Evolutionary conservation across 2,888 invertebrate genomes (phyloP).

Genomic region (Catonia carolina): DNA sequence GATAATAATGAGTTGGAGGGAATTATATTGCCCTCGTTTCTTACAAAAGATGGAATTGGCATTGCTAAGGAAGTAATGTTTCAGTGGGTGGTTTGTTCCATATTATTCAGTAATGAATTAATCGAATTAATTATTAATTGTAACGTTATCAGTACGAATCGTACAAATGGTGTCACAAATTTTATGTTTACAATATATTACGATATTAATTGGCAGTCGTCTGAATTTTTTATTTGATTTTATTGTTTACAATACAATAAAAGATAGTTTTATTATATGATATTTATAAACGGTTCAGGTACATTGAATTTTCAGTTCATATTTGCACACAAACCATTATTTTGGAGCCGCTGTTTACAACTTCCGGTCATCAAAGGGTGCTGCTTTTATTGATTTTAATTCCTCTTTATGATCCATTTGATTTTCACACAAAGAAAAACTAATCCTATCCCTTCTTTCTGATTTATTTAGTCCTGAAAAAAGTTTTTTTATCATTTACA

Average conservation of each 20-base stretch:
- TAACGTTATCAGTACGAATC: too few relatives aligned
- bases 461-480: conserved; percentile 28
- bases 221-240: conserved; percentile 2
- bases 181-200: conserved; percentile 1
- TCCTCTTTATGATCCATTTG: conserved; percentile 27
- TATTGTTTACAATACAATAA: neutral
- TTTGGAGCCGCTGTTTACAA: conserved; percentile 30
- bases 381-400: conserved; percentile 30
- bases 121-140: too few relatives aligned
- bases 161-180: too few relatives aligned
- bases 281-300: conserved; percentile 5
- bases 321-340: conserved; percentile 28
- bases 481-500: conserved; percentile 41
- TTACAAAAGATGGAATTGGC: conserved; percentile 28
- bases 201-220: conserved; percentile 6
- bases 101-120: too few relatives aligned
- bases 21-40: conserved; percentile 28
- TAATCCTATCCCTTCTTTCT: conserved; percentile 23
- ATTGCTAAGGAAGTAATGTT: conserved; percentile 25
- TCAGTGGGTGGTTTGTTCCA: conserved; percentile 14
- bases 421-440: conserved; percentile 24
- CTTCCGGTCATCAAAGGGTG: conserved; percentile 30
- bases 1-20: conserved; percentile 35
- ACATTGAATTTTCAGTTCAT: conserved; percentile 14
- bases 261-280: neutral